Evolutionary conservation across 2,113 vertebrate genomes (phyloP).

Genomic region (Calidris pugnax): DNA sequence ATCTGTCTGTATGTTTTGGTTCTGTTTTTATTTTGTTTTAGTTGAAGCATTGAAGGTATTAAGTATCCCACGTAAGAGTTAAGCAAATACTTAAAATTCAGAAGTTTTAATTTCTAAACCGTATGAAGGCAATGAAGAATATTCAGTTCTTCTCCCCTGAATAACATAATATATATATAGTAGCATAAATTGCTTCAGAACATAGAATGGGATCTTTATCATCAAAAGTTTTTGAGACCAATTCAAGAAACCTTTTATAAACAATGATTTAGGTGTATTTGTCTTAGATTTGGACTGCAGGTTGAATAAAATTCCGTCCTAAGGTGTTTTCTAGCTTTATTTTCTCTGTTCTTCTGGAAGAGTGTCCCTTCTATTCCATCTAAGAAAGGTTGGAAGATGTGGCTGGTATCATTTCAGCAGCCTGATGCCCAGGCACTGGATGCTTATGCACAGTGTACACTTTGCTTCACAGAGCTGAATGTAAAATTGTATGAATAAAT

Average conservation of each 20-base stretch:
- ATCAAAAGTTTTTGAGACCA: background rate
- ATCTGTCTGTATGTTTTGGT: background rate
- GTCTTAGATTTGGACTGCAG: background rate
- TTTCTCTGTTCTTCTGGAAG: background rate
- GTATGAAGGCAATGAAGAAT: background rate
- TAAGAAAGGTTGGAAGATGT: background rate
- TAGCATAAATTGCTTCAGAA: background rate
- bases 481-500: background rate
- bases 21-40: background rate
- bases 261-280: background rate
- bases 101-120: background rate
- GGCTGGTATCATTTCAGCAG: background rate
- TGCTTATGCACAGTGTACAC: background rate
- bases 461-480: background rate
- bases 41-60: background rate
- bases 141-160: background rate
- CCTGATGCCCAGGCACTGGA: background rate
- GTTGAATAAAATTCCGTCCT: background rate
- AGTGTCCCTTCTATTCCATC: background rate
- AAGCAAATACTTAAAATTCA: background rate
- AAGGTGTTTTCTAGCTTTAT: background rate
- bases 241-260: background rate
- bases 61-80: background rate
- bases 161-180: background rate
- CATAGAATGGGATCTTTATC: background rate